These are phyloP conservation scores for Chelon auratus DNA, from an alignment of 2,797 vertebrate species.

Conservation along the genomic window DNA sequence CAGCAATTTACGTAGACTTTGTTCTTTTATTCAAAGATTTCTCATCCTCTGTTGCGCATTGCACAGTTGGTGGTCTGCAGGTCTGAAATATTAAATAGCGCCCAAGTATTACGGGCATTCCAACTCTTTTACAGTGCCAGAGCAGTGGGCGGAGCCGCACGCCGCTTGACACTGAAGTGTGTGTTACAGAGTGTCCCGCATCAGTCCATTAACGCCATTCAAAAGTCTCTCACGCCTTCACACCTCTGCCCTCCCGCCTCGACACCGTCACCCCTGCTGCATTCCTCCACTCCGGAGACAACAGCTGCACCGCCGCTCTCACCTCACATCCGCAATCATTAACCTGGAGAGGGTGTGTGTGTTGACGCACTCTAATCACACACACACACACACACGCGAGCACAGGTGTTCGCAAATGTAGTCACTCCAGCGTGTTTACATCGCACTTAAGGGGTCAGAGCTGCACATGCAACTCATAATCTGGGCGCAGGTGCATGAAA, in stretches of 20 bases:
- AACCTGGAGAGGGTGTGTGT: slow-evolving; percentile 37
- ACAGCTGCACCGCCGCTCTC: slow-evolving; percentile 64
- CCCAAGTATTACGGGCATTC: background rate
- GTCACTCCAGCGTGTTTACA: slow-evolving; percentile 29
- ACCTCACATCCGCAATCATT: slow-evolving; percentile 56
- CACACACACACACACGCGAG: background rate
- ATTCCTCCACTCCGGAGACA: slow-evolving; percentile 54
- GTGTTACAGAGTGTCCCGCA: slow-evolving; percentile 23
- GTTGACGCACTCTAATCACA: slow-evolving; percentile 38
- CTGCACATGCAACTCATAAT: slow-evolving; percentile 29
- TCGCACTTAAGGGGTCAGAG: slow-evolving; percentile 44
- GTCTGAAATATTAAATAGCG: too few relatives aligned
- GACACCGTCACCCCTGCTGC: slow-evolving; percentile 35
- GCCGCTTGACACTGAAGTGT: slow-evolving; percentile 3
- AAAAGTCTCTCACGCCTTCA: slow-evolving; percentile 52
- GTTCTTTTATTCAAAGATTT: too few relatives aligned
- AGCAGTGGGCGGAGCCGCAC: background rate
- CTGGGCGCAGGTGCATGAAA: slow-evolving; percentile 42
- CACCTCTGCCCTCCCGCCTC: slow-evolving; percentile 34
- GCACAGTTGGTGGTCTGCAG: too few relatives aligned
- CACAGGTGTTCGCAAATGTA: slow-evolving; percentile 47
- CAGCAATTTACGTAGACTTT: too few relatives aligned
- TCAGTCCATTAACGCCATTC: slow-evolving; percentile 50
- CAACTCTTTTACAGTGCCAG: background rate
- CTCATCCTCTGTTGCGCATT: too few relatives aligned